Percentiles rank a stretch among this genome's conserved stretches.
Conservation (phyloP, 2,888 invertebrate genomes). For the Hylaea fasciaria region DNA sequence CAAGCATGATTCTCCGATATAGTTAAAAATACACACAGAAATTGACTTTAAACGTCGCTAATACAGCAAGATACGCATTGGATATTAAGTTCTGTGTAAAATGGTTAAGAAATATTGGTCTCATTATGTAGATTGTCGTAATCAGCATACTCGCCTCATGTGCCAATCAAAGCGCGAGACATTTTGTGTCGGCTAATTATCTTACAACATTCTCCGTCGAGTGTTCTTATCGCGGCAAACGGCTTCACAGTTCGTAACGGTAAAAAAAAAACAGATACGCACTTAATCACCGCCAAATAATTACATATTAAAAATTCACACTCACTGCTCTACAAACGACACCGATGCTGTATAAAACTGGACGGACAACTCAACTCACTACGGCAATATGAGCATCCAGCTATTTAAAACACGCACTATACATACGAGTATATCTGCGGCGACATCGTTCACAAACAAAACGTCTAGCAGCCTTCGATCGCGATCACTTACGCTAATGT, state of each 20-base stretch:
- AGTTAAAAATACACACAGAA: constrained; percentile 27
- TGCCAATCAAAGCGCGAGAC: constrained; percentile 4
- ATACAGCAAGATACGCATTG: constrained; percentile 29
- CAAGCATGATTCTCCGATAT: constrained; percentile 12
- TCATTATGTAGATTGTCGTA: constrained; percentile 34
- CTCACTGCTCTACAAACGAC: constrained; percentile 52
- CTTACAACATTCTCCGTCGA: constrained; percentile 21
- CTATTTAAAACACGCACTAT: constrained; percentile 59
- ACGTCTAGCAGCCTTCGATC: constrained; percentile 72
- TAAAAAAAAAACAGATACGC: constrained; percentile 28
- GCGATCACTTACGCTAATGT: constrained; percentile 58
- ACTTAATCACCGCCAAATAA: constrained; percentile 38
- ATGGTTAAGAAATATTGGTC: constrained; percentile 33
- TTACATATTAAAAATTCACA: constrained; percentile 48
- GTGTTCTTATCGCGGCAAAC: constrained; percentile 13
- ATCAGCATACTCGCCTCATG: constrained; percentile 26
- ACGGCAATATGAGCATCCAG: constrained; percentile 82
- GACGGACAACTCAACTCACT: constrained; percentile 85
- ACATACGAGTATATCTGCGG: too few species aligned
- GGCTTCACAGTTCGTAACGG: constrained; percentile 20
- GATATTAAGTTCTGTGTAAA: constrained; percentile 28
- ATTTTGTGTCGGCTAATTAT: constrained; percentile 8
- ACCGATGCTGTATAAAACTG: constrained; percentile 80
- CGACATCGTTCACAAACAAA: constrained; percentile 56
- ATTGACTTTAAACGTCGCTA: constrained; percentile 36